A percentile compares a stretch with the other conserved stretches of the same genome.
Evolutionary conservation across 2,113 vertebrate genomes (phyloP).

Genomic region (Trichomycterus rosablanca): DNA sequence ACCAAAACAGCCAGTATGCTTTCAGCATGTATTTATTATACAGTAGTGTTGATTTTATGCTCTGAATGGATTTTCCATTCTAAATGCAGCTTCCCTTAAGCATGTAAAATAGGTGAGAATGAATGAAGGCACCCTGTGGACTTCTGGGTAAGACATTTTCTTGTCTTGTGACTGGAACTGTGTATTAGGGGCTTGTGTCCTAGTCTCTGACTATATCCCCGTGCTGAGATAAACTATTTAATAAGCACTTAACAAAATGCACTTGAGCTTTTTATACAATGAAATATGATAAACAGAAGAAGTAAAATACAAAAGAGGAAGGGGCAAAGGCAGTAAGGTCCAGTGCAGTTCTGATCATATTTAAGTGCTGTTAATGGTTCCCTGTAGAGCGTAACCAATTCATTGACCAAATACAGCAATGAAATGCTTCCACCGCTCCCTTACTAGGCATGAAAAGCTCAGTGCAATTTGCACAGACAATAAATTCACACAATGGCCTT

Average conservation of each 20-base stretch:
- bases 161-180: too few species aligned
- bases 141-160: slow-evolving; percentile 18
- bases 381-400: slow-evolving; percentile 44
- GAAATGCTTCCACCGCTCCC: slow-evolving; percentile 39
- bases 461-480: neutral
- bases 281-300: slow-evolving; percentile 13
- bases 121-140: neutral
- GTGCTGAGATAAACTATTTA: slow-evolving; percentile 3
- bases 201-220: too few species aligned
- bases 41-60: too few species aligned
- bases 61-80: too few species aligned
- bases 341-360: slow-evolving; percentile 10
- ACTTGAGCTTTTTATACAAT: slow-evolving; percentile 21
- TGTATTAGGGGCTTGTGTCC: too few species aligned
- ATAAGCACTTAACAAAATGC: slow-evolving; percentile 49
- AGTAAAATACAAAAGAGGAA: slow-evolving; percentile 46
- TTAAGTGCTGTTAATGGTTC: slow-evolving; percentile 46
- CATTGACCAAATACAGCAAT: slow-evolving; percentile 55
- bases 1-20: too few species aligned
- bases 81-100: too few species aligned
- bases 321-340: slow-evolving; percentile 28
- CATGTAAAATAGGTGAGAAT: neutral
- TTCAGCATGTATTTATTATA: too few species aligned
- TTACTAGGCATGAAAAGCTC: slow-evolving; percentile 46
- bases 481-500: neutral